Evolutionary conservation across 2,113 vertebrate species (phyloP).

Genomic region (Galbula dea): DNA sequence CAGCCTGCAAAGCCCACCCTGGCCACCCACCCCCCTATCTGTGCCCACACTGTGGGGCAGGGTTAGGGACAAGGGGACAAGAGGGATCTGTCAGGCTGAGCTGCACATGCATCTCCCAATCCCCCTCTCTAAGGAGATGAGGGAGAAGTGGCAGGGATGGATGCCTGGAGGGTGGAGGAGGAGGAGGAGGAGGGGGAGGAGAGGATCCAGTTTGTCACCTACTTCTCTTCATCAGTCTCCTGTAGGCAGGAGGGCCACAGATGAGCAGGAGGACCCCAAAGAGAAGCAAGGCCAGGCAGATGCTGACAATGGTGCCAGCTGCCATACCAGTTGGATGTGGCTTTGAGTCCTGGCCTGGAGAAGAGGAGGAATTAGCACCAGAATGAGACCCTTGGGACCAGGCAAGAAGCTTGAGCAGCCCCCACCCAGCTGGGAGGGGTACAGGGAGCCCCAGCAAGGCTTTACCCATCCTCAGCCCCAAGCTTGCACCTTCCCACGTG

Average conservation of each 20-base stretch:
- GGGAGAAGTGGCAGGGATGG: background rate
- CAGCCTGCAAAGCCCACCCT: background rate
- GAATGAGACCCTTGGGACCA: background rate
- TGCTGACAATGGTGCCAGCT: constrained; percentile 21
- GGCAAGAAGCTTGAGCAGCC: background rate
- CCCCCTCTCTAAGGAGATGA: background rate
- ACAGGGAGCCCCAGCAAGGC: background rate
- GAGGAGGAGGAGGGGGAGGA: background rate
- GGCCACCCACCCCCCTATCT: background rate
- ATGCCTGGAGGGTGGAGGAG: accelerated
- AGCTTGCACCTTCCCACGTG: background rate
- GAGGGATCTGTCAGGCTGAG: background rate
- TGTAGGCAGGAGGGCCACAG: constrained; percentile 65
- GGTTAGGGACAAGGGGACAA: background rate
- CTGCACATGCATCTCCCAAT: too few species aligned
- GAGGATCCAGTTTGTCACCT: background rate
- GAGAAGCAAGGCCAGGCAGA: constrained; percentile 69
- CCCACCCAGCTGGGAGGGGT: accelerated
- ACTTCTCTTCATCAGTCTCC: constrained; percentile 74
- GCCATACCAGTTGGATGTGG: background rate
- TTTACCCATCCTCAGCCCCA: background rate
- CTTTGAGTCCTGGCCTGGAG: constrained; percentile 56
- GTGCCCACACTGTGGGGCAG: background rate
- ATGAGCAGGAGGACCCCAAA: constrained; percentile 5
- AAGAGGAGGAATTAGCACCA: accelerated